These are phyloP conservation scores for Ypsolopha scabrella DNA, from an alignment of 2,888 invertebrate genomes.

Conservation along the genomic window DNA sequence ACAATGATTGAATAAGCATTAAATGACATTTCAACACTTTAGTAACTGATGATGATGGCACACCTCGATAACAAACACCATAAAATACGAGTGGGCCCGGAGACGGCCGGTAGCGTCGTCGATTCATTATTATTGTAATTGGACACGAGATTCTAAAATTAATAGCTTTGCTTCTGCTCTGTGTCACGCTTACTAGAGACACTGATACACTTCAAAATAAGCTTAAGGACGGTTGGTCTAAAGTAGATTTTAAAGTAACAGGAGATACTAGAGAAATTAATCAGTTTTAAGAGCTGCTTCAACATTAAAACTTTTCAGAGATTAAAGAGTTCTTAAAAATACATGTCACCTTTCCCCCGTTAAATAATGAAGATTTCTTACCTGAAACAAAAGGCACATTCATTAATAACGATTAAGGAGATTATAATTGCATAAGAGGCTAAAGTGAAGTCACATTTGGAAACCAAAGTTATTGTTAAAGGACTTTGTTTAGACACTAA, in stretches of 20 bases:
- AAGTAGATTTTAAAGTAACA: slow-evolving; percentile 15
- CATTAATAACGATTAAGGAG: not conserved
- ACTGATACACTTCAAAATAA: slow-evolving; percentile 13
- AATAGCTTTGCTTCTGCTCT: slow-evolving; percentile 33
- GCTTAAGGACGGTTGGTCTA: slow-evolving; percentile 14
- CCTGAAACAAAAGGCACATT: slow-evolving; percentile 1
- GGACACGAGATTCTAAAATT: slow-evolving; percentile 42
- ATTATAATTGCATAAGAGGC: not conserved
- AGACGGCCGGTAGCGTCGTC: slow-evolving; percentile 7
- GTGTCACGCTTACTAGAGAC: slow-evolving; percentile 16
- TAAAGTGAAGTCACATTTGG: too few species aligned
- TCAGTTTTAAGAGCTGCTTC: not conserved
- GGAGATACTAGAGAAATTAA: not conserved
- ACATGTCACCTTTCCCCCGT: not conserved
- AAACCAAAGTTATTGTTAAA: too few species aligned
- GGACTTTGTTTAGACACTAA: too few species aligned
- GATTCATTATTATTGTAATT: slow-evolving; percentile 53
- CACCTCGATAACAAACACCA: slow-evolving; percentile 8
- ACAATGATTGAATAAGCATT: not conserved
- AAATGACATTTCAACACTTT: not conserved
- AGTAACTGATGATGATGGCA: not conserved
- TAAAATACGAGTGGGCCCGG: slow-evolving; percentile 22
- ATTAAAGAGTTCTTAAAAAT: not conserved
- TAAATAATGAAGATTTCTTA: not conserved
- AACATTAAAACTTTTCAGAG: not conserved